phyloP scores from a whole-genome alignment of 2,113 vertebrate species.

The Haplochromis burtoni region DNA sequence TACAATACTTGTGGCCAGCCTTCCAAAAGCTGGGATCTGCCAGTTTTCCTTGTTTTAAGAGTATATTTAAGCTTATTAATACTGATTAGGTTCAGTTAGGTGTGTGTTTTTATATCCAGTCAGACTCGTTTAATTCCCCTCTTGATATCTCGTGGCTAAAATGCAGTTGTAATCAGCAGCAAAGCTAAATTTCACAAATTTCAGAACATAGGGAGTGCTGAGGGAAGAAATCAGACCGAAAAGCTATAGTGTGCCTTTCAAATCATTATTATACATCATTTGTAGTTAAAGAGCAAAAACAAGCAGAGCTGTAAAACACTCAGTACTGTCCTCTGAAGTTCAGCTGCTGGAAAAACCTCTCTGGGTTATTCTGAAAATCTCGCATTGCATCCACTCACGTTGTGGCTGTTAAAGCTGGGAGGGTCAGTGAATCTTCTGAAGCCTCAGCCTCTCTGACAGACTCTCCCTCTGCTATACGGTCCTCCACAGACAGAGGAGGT shows the following conservation, averaged over 20 bases:
- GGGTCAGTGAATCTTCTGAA: background rate
- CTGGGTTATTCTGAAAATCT: background rate
- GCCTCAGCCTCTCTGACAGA: background rate
- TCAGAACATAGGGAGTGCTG: background rate
- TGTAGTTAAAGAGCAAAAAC: background rate
- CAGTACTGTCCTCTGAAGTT: background rate
- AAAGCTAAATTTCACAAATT: background rate
- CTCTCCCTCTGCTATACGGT: background rate
- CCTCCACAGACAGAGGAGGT: constrained; percentile 76
- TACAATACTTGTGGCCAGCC: background rate
- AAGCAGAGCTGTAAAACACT: background rate
- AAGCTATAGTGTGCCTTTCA: background rate
- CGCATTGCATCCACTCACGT: background rate
- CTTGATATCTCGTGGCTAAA: background rate
- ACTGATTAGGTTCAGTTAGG: background rate
- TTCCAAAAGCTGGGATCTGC: background rate
- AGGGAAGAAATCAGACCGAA: background rate
- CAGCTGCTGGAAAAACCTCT: background rate
- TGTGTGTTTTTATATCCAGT: background rate
- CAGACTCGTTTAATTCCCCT: background rate
- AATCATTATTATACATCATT: background rate
- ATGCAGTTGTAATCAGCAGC: background rate
- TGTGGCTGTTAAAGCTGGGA: background rate
- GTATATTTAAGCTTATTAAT: background rate
- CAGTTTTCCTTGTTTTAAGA: background rate